phyloP scores from a whole-genome alignment of 2,113 vertebrate genomes.

The Chamaea fasciata region DNA sequence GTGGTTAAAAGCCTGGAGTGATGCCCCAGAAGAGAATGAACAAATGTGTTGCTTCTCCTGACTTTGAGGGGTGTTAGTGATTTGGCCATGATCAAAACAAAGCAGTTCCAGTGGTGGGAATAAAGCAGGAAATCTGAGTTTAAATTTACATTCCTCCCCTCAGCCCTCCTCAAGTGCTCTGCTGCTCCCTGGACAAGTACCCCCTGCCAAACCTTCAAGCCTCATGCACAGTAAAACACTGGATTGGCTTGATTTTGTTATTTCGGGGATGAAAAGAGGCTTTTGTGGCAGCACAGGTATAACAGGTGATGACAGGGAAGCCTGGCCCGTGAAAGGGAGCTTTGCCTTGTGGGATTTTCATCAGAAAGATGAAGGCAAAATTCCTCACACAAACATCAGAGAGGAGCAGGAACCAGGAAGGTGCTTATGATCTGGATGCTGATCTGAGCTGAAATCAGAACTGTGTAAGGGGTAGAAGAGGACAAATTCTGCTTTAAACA shows the following conservation, averaged over 20 bases:
- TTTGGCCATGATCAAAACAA: neutral
- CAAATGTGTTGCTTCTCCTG: neutral
- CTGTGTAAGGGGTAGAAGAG: neutral
- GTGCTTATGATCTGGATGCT: neutral
- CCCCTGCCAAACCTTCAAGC: neutral
- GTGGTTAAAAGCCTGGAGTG: neutral
- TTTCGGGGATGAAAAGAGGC: neutral
- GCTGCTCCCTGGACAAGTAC: neutral
- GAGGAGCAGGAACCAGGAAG: neutral
- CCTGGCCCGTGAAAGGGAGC: fast-evolving
- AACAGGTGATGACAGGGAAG: neutral
- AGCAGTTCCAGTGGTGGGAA: neutral
- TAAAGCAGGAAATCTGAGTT: neutral
- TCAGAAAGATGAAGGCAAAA: neutral
- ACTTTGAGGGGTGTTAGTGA: neutral
- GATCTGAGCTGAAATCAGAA: neutral
- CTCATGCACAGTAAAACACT: neutral
- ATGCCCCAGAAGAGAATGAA: neutral
- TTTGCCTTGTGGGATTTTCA: neutral
- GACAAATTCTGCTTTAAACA: neutral
- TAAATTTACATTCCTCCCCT: neutral
- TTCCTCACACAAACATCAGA: neutral
- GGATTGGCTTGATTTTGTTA: neutral
- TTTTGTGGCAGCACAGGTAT: neutral
- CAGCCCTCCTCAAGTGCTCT: neutral